These are phyloP conservation scores for Nasonia vitripennis DNA, from an alignment of 1,140 invertebrate genomes.

Conservation along the genomic window DNA sequence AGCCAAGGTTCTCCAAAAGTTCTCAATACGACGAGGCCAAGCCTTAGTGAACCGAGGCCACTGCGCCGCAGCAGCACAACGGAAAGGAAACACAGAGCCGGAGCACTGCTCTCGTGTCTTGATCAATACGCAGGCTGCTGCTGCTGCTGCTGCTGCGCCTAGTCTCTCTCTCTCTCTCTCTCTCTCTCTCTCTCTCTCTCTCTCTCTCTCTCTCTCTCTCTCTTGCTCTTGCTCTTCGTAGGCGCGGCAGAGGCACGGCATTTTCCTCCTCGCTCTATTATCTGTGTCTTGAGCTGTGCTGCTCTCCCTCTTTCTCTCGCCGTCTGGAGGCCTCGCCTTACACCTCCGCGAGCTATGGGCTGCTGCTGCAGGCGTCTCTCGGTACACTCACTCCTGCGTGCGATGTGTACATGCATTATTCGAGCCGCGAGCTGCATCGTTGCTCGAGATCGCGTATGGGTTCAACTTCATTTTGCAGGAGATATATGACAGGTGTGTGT, in stretches of 20 bases:
- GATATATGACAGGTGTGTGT: background rate
- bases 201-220: slow-evolving; percentile 30
- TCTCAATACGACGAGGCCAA: slow-evolving; percentile 2
- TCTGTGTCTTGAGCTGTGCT: slow-evolving; percentile 33
- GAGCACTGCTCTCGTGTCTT: slow-evolving; percentile 62
- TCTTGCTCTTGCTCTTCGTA: slow-evolving; percentile 59
- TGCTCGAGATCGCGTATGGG: background rate
- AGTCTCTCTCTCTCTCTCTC: slow-evolving; percentile 28
- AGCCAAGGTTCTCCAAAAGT: slow-evolving; percentile 18
- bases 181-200: slow-evolving; percentile 16
- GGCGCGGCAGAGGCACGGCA: slow-evolving; percentile 66
- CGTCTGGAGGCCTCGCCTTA: slow-evolving; percentile 1
- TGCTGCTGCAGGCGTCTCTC: slow-evolving; percentile 10
- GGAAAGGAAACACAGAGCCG: slow-evolving; percentile 73
- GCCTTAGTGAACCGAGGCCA: slow-evolving; percentile 16
- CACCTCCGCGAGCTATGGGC: slow-evolving; percentile 42
- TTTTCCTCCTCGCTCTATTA: slow-evolving; percentile 51
- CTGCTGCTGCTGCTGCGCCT: slow-evolving; percentile 65
- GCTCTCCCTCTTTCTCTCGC: slow-evolving; percentile 61
- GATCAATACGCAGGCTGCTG: slow-evolving; percentile 74
- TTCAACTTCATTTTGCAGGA: background rate
- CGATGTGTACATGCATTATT: background rate
- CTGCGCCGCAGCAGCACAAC: slow-evolving; percentile 64
- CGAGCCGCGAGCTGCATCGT: background rate
- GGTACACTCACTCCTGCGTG: too few species aligned